Evolutionary conservation across 2,888 invertebrate genomes (phyloP).

Genomic region (Ectobius pallidus): DNA sequence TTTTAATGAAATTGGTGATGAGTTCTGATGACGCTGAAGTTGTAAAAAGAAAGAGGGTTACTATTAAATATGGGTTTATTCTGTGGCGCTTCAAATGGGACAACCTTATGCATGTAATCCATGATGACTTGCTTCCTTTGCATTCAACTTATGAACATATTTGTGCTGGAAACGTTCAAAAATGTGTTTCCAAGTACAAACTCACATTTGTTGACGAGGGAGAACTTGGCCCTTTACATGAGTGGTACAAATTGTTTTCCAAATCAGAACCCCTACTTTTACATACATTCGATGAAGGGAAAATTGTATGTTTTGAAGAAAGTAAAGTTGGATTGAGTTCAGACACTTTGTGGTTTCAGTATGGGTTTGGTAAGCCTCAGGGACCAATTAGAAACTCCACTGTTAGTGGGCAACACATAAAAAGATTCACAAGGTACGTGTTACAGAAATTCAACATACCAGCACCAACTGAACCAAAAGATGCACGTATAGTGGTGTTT

Average conservation of each 20-base stretch:
- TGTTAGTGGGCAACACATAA: conserved; percentile 46
- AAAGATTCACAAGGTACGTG: conserved; percentile 47
- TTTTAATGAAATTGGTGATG: conserved; percentile 50
- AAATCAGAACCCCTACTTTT: conserved; percentile 45
- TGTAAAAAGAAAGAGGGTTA: conserved; percentile 21
- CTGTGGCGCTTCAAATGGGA: conserved; percentile 57
- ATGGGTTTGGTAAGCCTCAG: conserved; percentile 57
- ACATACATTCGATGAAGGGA: conserved; percentile 43
- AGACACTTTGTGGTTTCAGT: conserved; percentile 57
- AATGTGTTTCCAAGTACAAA: conserved; percentile 45
- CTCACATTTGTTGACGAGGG: conserved; percentile 51
- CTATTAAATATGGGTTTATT: conserved; percentile 46
- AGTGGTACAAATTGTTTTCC: conserved; percentile 53
- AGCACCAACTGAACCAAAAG: not conserved
- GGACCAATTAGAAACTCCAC: conserved; percentile 50
- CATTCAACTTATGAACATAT: conserved; percentile 51
- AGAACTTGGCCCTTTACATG: conserved; percentile 48
- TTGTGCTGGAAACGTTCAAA: conserved; percentile 44
- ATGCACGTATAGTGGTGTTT: conserved; percentile 43
- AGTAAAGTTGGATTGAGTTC: conserved; percentile 53
- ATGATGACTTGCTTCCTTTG: conserved; percentile 59
- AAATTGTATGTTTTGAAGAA: conserved; percentile 53
- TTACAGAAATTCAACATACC: conserved; percentile 41
- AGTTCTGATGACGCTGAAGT: conserved; percentile 34
- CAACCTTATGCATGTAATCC: conserved; percentile 61